Evolutionary conservation across 2,888 invertebrate species (phyloP).

Genomic region (Petrolisthes manimaculis): DNA sequence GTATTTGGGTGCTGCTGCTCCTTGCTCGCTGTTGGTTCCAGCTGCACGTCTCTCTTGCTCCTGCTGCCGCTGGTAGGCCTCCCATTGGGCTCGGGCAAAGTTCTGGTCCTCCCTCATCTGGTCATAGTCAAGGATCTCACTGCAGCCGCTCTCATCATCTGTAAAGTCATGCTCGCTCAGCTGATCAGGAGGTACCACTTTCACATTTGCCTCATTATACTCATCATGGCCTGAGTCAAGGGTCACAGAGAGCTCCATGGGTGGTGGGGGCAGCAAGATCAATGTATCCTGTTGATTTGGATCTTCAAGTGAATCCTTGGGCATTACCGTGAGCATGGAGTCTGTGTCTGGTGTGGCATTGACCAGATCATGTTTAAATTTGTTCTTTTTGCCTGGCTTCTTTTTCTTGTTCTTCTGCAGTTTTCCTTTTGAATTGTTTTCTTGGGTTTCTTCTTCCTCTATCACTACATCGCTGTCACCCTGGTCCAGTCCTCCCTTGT

Average conservation of each 20-base stretch:
- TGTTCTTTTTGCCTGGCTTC: constrained; percentile 24
- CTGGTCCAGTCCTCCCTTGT: constrained; percentile 35
- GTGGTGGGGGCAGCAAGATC: background rate
- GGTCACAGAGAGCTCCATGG: background rate
- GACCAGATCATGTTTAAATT: background rate
- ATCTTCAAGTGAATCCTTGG: background rate
- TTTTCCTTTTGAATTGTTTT: constrained; percentile 2
- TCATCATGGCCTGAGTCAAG: background rate
- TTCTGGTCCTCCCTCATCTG: constrained; percentile 44
- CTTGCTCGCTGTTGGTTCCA: background rate
- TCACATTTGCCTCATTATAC: background rate
- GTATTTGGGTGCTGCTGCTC: background rate
- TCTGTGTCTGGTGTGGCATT: no score
- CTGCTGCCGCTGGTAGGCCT: constrained; percentile 26
- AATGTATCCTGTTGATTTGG: background rate
- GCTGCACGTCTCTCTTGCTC: constrained; percentile 1
- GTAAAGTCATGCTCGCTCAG: constrained; percentile 65
- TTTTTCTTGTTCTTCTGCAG: constrained; percentile 32
- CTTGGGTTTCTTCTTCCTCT: constrained; percentile 38
- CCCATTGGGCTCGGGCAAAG: constrained; percentile 45
- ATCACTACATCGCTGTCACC: constrained; percentile 53
- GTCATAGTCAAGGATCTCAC: constrained; percentile 54
- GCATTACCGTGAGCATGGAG: no score
- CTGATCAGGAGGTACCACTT: constrained; percentile 66
- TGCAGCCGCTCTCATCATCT: constrained; percentile 63